These are phyloP conservation scores for Hoplostethus atlanticus DNA, from an alignment of 2,797 vertebrate species.

Conservation along the genomic window DNA sequence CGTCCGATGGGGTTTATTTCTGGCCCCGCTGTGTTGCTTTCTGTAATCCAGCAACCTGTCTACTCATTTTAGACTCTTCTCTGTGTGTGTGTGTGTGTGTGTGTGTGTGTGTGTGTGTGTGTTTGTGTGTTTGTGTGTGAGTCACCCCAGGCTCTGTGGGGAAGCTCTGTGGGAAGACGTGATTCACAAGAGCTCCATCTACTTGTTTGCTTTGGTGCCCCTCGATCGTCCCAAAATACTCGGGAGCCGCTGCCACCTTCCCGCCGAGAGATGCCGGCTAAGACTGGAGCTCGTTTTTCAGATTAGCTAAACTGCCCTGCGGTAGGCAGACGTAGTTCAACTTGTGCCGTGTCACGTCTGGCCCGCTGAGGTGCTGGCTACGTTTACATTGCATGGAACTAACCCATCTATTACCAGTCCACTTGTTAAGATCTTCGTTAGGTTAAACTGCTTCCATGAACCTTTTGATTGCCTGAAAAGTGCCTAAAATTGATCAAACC, in stretches of 20 bases:
- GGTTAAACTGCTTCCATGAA: no score
- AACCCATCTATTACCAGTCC: no score
- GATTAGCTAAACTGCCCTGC: neutral
- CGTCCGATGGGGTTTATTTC: conserved; percentile 29
- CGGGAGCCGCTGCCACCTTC: conserved; percentile 11
- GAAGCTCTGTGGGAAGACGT: conserved; percentile 34
- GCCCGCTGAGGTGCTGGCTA: no score
- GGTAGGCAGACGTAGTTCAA: neutral
- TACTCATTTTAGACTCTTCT: conserved; percentile 3
- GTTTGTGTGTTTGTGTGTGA: conserved; percentile 13
- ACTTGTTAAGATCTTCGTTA: no score
- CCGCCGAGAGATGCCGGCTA: conserved; percentile 1
- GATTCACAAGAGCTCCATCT: conserved; percentile 57
- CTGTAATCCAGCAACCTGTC: conserved; percentile 47
- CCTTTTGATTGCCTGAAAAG: no score
- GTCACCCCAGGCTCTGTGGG: conserved; percentile 32
- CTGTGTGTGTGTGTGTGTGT: neutral
- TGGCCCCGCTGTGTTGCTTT: conserved; percentile 41
- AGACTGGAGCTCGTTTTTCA: neutral
- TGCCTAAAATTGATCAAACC: no score
- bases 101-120: neutral
- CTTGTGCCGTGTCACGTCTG: no score
- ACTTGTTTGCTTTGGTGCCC: conserved; percentile 18
- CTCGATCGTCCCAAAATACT: conserved; percentile 41
- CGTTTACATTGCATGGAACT: no score